phyloP scores from a whole-genome alignment of 2,888 invertebrate species.

The Steromphala cineraria region DNA sequence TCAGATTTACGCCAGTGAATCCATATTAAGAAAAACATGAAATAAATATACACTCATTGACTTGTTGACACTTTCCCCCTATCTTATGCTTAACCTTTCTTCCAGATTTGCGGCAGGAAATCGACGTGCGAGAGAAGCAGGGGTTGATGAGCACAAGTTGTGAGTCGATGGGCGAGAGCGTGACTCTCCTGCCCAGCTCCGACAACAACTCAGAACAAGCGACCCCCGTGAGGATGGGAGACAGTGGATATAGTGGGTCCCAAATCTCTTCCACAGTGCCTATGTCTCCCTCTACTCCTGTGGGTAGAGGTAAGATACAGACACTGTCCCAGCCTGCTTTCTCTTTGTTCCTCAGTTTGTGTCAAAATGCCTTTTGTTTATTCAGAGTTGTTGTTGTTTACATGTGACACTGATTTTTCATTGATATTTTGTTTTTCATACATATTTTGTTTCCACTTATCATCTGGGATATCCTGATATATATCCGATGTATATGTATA shows the following conservation, averaged over 20 bases:
- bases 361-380: too few relatives aligned
- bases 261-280: constrained; percentile 32
- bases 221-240: constrained; percentile 33
- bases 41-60: too few relatives aligned
- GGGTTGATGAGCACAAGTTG: constrained; percentile 6
- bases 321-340: neutral
- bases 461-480: too few relatives aligned
- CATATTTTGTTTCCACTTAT: too few relatives aligned
- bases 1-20: too few relatives aligned
- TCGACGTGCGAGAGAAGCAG: constrained; percentile 60
- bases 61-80: too few relatives aligned
- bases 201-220: constrained; percentile 14
- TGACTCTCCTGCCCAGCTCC: too few relatives aligned
- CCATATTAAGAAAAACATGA: too few relatives aligned
- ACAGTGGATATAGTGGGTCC: constrained; percentile 46
- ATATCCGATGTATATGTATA: too few relatives aligned
- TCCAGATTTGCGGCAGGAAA: constrained; percentile 84
- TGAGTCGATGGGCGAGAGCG: constrained; percentile 21
- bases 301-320: constrained; percentile 28
- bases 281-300: constrained; percentile 41
- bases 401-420: too few relatives aligned
- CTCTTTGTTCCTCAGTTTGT: neutral
- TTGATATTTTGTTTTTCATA: too few relatives aligned
- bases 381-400: too few relatives aligned
- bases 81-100: neutral